Evolutionary conservation across 2,113 vertebrate species (phyloP).

Genomic region (Pteropus alecto): DNA sequence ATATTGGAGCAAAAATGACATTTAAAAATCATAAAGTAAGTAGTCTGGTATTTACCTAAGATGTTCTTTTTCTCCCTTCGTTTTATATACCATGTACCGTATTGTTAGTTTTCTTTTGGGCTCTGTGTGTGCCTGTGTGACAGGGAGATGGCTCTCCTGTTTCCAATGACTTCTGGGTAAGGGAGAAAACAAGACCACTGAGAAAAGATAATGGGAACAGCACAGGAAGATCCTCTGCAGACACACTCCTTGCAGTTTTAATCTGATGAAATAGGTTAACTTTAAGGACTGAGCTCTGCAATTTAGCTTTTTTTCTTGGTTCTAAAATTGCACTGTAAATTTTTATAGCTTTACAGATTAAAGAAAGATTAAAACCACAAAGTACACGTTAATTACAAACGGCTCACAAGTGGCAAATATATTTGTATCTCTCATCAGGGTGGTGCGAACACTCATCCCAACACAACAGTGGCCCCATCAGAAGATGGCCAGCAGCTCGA

Average conservation of each 20-base stretch:
- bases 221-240: background rate
- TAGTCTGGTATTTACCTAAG: constrained; percentile 85
- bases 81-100: constrained; percentile 70
- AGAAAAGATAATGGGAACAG: background rate
- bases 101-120: constrained; percentile 76
- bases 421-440: background rate
- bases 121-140: background rate
- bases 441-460: background rate
- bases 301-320: constrained; percentile 36
- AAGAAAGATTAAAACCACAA: constrained; percentile 65
- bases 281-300: background rate
- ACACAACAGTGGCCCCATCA: background rate
- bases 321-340: constrained; percentile 58
- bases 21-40: constrained; percentile 88
- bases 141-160: constrained; percentile 46
- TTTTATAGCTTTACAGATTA: constrained; percentile 62
- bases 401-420: constrained; percentile 47
- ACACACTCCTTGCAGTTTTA: background rate
- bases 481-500: background rate
- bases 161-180: constrained; percentile 28
- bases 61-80: constrained; percentile 72
- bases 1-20: constrained; percentile 88
- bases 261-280: constrained; percentile 49
- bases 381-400: constrained; percentile 62
- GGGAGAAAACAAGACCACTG: constrained; percentile 5